Conservation (phyloP, 2,888 invertebrate species). For the Cantharis nigra region DNA sequence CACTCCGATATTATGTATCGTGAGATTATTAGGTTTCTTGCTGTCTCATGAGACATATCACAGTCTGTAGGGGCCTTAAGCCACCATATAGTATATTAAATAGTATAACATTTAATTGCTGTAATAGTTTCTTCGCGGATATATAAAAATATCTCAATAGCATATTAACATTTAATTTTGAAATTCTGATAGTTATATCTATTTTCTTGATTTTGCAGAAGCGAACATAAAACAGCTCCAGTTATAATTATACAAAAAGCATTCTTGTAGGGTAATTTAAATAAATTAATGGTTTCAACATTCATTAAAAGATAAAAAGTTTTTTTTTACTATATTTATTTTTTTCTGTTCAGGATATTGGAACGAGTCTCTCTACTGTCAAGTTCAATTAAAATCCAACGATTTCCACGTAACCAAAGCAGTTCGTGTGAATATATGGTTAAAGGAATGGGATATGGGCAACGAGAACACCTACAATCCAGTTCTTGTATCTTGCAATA, state of each 20-base stretch:
- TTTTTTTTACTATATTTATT: background rate
- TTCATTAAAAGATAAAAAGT: background rate
- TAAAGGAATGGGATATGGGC: slow-evolving; percentile 63
- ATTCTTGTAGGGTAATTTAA: background rate
- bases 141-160: no score
- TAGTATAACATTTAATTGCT: no score
- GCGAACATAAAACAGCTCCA: background rate
- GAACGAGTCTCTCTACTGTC: slow-evolving; percentile 60
- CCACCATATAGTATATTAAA: no score
- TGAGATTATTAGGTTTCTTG: no score
- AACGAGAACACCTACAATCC: slow-evolving; percentile 60
- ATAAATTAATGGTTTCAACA: background rate
- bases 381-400: slow-evolving; percentile 55
- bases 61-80: no score
- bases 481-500: slow-evolving; percentile 66
- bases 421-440: slow-evolving; percentile 66
- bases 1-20: no score
- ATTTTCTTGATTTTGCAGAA: background rate
- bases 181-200: background rate
- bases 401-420: slow-evolving; percentile 51
- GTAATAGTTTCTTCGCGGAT: no score
- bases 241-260: background rate
- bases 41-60: no score
- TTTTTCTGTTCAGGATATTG: slow-evolving; percentile 43
- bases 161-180: background rate